Percentiles rank a stretch among this genome's conserved stretches.
phyloP scores from a whole-genome alignment of 1,140 invertebrate species.

The Mactra quadrangularis region DNA sequence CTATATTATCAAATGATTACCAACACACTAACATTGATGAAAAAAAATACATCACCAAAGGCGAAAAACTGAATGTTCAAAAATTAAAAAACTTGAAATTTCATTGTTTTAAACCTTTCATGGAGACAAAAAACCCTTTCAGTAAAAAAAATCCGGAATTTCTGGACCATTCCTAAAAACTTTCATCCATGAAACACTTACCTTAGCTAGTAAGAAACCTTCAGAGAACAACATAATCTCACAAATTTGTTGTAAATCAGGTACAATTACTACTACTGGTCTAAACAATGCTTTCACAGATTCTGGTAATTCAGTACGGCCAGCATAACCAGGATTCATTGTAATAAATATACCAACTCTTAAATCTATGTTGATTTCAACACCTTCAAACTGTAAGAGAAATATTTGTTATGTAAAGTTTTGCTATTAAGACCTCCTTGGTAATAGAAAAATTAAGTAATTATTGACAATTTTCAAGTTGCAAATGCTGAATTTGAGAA shows the following conservation, averaged over 20 bases:
- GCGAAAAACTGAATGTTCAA: no score
- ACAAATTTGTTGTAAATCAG: constrained; percentile 95
- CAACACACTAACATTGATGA: no score
- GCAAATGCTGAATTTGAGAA: no score
- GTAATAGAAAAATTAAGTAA: neutral
- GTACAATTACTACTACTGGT: constrained; percentile 94
- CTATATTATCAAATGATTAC: no score
- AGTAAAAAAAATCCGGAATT: no score
- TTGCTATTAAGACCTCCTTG: neutral
- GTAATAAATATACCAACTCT: constrained; percentile 97
- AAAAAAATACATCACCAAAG: no score
- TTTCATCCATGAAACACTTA: no score
- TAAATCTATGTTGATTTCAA: constrained; percentile 91
- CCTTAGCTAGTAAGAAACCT: constrained; percentile 93
- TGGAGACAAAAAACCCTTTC: no score
- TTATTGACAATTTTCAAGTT: no score
- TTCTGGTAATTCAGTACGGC: constrained; percentile 94
- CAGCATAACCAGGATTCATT: constrained; percentile 96
- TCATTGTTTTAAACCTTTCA: no score
- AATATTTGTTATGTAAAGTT: constrained; percentile 31
- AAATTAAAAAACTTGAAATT: no score
- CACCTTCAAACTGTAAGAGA: constrained; percentile 90
- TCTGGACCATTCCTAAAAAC: no score
- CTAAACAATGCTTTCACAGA: constrained; percentile 94
- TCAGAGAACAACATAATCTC: constrained; percentile 96